Evolutionary conservation across 2,797 vertebrate genomes (phyloP).

Genomic region (Tauraco hartlaubi): DNA sequence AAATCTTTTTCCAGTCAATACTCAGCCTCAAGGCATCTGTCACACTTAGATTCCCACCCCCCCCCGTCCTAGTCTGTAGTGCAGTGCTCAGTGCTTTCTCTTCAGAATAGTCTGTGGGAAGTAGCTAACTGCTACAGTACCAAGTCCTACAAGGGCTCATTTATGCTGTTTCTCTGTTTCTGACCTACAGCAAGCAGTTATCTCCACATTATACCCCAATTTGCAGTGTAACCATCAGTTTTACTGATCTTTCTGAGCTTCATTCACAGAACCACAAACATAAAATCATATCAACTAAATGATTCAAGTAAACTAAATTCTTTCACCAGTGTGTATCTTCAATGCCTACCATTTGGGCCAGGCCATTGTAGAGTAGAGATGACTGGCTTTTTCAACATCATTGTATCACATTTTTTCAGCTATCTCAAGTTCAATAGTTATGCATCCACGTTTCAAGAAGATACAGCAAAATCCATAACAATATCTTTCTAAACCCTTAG

Average conservation of each 20-base stretch:
- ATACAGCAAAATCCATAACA: neutral
- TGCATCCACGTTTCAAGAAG: neutral
- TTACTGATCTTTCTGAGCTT: neutral
- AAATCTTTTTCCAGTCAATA: neutral
- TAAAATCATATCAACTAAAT: neutral
- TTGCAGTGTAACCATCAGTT: neutral
- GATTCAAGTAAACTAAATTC: neutral
- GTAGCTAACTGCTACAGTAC: neutral
- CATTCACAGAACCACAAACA: neutral
- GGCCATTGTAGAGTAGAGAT: neutral
- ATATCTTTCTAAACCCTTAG: neutral
- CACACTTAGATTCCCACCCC: neutral
- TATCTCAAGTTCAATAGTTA: neutral
- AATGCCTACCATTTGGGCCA: neutral
- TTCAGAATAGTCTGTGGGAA: neutral
- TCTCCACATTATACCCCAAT: neutral
- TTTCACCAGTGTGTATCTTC: neutral
- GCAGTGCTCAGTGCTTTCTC: neutral
- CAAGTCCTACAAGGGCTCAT: neutral
- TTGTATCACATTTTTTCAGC: neutral
- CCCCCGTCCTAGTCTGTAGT: neutral
- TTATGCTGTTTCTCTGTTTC: neutral
- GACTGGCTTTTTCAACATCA: neutral
- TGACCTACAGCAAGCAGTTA: neutral
- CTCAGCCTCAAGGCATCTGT: neutral